phyloP scores from a whole-genome alignment of 2,888 invertebrate species.

The Crepidodera aurea region DNA sequence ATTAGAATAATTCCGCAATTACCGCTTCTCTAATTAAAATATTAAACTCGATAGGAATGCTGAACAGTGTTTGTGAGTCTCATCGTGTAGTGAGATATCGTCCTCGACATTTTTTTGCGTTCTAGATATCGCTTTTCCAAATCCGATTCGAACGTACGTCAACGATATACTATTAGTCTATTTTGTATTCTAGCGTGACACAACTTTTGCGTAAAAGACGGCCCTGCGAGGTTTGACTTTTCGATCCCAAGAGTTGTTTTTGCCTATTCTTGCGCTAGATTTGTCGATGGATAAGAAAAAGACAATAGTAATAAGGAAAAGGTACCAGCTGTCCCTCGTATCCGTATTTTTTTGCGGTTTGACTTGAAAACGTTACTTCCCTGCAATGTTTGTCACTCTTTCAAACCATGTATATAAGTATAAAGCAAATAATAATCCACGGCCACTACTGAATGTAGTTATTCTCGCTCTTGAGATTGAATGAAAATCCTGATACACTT shows the following conservation, averaged over 20 bases:
- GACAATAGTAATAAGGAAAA: slow-evolving; percentile 14
- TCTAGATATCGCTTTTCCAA: slow-evolving; percentile 25
- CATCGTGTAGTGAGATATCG: slow-evolving; percentile 40
- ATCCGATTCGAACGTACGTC: slow-evolving; percentile 27
- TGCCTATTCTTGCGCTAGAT: background rate
- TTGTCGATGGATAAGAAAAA: slow-evolving; percentile 18
- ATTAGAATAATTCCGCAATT: slow-evolving; percentile 36
- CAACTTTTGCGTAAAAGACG: slow-evolving; percentile 34
- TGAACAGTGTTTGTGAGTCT: slow-evolving; percentile 39
- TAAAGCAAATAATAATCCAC: too few species aligned
- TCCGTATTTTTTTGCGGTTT: background rate
- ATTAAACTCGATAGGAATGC: slow-evolving; percentile 42
- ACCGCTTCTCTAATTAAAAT: slow-evolving; percentile 44
- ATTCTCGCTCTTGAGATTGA: too few species aligned
- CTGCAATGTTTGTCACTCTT: background rate
- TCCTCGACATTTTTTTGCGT: slow-evolving; percentile 40
- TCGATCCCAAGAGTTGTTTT: too few species aligned
- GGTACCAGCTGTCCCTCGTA: background rate
- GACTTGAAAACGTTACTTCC: too few species aligned
- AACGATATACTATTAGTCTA: slow-evolving; percentile 7
- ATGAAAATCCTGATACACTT: too few species aligned
- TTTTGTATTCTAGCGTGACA: slow-evolving; percentile 21
- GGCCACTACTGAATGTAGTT: too few species aligned
- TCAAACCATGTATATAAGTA: background rate
- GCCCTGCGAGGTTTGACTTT: slow-evolving; percentile 22